A percentile compares a stretch with the other conserved stretches of the same genome.
phyloP scores from a whole-genome alignment of 2,888 invertebrate genomes.

The Amphipyra berbera region DNA sequence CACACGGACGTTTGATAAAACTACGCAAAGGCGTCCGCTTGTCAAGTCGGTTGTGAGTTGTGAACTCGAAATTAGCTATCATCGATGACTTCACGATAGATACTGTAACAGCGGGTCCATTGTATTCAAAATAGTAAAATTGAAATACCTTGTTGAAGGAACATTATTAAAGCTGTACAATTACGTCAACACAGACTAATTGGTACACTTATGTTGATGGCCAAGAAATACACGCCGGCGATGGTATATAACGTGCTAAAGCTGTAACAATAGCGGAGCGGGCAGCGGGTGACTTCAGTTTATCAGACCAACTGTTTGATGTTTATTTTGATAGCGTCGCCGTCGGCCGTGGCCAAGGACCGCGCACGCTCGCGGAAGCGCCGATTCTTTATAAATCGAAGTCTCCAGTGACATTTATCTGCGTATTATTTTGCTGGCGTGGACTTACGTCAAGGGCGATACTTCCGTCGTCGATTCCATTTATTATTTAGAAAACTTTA shows the following conservation, averaged over 20 bases:
- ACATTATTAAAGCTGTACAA: slow-evolving; percentile 60
- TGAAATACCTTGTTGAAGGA: slow-evolving; percentile 61
- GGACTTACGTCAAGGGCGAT: slow-evolving; percentile 75
- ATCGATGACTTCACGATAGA: slow-evolving; percentile 57
- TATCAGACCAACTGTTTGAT: slow-evolving; percentile 65
- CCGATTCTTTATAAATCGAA: slow-evolving; percentile 68
- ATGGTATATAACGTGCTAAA: slow-evolving; percentile 45
- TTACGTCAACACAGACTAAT: slow-evolving; percentile 63
- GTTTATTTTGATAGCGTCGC: slow-evolving; percentile 73
- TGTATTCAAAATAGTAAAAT: slow-evolving; percentile 63
- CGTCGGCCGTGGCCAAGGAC: slow-evolving; percentile 65
- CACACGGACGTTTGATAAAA: slow-evolving; percentile 18
- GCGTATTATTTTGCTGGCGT: slow-evolving; percentile 68
- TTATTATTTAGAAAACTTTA: slow-evolving; percentile 83
- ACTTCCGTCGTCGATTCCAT: slow-evolving; percentile 78
- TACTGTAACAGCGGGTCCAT: slow-evolving; percentile 48
- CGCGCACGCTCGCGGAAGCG: slow-evolving; percentile 67
- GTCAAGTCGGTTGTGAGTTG: slow-evolving; percentile 51
- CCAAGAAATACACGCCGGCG: slow-evolving; percentile 51
- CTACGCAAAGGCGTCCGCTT: slow-evolving; percentile 39
- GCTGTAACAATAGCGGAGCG: slow-evolving; percentile 48
- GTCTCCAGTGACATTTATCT: slow-evolving; percentile 72
- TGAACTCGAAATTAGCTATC: slow-evolving; percentile 42
- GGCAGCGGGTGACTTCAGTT: slow-evolving; percentile 41
- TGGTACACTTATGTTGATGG: slow-evolving; percentile 58